Conservation (phyloP, 2,888 invertebrate species). For the Candidula unifasciata region DNA sequence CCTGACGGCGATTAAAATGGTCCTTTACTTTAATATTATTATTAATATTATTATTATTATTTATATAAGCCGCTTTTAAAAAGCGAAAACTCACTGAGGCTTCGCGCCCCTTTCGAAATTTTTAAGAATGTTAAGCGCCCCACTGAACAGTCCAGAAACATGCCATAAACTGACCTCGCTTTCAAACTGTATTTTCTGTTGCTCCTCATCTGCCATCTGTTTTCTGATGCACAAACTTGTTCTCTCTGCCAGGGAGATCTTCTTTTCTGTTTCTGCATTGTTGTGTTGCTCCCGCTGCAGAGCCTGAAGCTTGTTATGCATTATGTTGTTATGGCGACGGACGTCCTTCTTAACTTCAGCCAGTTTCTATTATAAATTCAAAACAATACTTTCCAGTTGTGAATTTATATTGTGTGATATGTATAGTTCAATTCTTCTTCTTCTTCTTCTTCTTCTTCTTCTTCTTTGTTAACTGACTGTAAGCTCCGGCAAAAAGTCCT, state of each 20-base stretch:
- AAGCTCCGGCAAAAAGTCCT: too few relatives aligned
- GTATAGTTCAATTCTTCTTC: too few relatives aligned
- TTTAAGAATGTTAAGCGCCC: not conserved
- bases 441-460: too few relatives aligned
- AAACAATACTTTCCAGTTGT: too few relatives aligned
- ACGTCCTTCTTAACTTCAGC: slow-evolving; percentile 75
- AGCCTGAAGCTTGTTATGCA: slow-evolving; percentile 76
- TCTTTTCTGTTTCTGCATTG: slow-evolving; percentile 76
- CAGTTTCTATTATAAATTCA: slow-evolving; percentile 74
- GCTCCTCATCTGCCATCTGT: slow-evolving; percentile 74
- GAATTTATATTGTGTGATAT: too few relatives aligned
- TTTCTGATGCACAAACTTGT: slow-evolving; percentile 70
- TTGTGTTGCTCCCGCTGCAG: slow-evolving; percentile 75
- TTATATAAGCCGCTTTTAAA: too few relatives aligned
- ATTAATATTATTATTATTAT: too few relatives aligned
- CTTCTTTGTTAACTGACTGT: too few relatives aligned
- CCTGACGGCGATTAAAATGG: too few relatives aligned
- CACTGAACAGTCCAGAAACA: not conserved
- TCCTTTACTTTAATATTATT: too few relatives aligned
- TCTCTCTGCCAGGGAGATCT: slow-evolving; percentile 74
- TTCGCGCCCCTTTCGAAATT: not conserved
- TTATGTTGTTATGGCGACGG: slow-evolving; percentile 71
- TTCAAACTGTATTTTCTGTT: slow-evolving; percentile 74
- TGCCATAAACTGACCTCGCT: slow-evolving; percentile 70
- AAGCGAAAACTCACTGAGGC: too few relatives aligned